phyloP scores from a whole-genome alignment of 2,113 vertebrate genomes.

The Hemiprocne comata region DNA sequence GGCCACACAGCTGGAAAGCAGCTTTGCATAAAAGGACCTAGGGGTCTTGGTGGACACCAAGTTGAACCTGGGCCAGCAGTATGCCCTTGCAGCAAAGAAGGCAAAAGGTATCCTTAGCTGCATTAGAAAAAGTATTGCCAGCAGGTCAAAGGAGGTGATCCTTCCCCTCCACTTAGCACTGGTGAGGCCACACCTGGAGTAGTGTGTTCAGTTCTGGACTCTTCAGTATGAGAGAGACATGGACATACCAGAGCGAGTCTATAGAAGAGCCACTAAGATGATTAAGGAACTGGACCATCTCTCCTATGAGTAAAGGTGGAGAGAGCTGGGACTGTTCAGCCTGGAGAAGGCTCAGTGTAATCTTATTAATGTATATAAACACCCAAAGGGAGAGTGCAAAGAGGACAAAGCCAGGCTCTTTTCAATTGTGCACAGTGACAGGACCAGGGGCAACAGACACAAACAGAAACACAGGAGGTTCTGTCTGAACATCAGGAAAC shows the following conservation, averaged over 20 bases:
- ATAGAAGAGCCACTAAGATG: too few species aligned
- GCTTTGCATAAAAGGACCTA: neutral
- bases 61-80: neutral
- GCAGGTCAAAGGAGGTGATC: neutral
- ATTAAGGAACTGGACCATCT: too few species aligned
- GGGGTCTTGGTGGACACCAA: neutral
- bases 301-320: too few species aligned
- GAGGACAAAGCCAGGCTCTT: neutral
- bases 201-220: too few species aligned
- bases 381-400: neutral
- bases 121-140: neutral
- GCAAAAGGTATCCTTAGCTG: neutral
- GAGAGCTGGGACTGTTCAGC: neutral
- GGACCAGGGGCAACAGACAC: neutral
- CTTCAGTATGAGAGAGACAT: too few species aligned
- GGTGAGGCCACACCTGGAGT: neutral
- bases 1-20: neutral
- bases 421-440: neutral
- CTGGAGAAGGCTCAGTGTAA: neutral
- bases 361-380: neutral
- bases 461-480: neutral
- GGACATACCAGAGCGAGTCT: too few species aligned
- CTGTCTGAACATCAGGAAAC: neutral
- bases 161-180: neutral
- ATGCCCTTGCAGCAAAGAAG: neutral